Evolutionary conservation across 2,113 vertebrate species (phyloP), one percentile per base, ranked within the genome.

Genomic region (Anguilla japonica): DNA sequence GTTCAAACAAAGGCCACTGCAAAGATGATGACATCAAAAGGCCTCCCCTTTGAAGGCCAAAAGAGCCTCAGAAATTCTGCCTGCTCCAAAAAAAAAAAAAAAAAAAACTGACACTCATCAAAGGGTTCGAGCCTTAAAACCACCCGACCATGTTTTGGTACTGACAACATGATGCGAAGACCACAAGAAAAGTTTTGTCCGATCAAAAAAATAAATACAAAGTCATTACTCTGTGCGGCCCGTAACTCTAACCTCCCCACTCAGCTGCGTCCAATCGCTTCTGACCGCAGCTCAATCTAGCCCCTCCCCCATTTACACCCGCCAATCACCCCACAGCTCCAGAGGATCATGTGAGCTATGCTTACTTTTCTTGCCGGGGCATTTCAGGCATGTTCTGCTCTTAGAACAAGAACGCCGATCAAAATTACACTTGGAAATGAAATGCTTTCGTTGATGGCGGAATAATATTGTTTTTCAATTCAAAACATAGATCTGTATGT

Each of bases 1-100:
- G 84, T 85, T 84, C 86, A 86, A 8, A 67, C 26, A 88, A 41
- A 85, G 84, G 87, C 87, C 87, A 86, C 88, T 82, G 39, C 75
- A 82, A 26, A 85, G 39, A 81, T 16, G 41, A 83, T 29, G 57
- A 13, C n/a, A 41, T 39, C 50, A 60, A 63, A 60, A 60, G 56
- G 53, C 43, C 11, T 63, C 41, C 53, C 89, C 91, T 89, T 90
- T 93, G 91, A 91, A 93, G 88, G 92, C 92, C 93, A 83, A 71
- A 85, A 67, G 56, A 34, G 79, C 14, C 56, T 90, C 90, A 92
- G 89, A 71, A 43, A 86, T 88, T 91, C 88, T 91, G 90, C 87
- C 85, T 87, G 89, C 46, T 86, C 87, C 71, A 26, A 67, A 67
- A 46, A 22, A 26, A 67, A 11, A 46, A 0, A 26, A 67, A 11